phyloP scores from a whole-genome alignment of 2,113 vertebrate species.

The Chaetodon auriga region DNA sequence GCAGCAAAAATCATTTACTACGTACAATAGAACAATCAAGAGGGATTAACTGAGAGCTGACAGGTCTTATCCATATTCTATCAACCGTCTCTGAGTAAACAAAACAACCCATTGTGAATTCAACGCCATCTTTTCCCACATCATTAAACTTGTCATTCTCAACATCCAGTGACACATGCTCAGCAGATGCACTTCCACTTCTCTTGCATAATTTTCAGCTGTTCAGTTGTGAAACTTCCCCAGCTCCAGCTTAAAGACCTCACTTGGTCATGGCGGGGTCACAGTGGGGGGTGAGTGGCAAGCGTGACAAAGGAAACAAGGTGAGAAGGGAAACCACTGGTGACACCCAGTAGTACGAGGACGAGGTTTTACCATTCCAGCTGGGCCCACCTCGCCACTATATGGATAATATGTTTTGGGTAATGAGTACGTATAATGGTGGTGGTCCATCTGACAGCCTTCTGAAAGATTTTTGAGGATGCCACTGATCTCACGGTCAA shows the following conservation, averaged over 20 bases:
- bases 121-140: not conserved
- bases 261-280: not conserved
- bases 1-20: not conserved
- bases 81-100: slow-evolving; percentile 1
- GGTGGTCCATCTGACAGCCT: too few species aligned
- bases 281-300: not conserved
- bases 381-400: too few species aligned
- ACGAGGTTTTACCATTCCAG: not conserved
- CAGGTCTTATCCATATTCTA: slow-evolving; percentile 11
- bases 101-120: slow-evolving; percentile 12
- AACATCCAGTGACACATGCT: not conserved
- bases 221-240: slow-evolving; percentile 1
- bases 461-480: too few species aligned
- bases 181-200: not conserved
- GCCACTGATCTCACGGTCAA: slow-evolving; percentile 24
- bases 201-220: slow-evolving; percentile 16
- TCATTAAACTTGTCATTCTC: slow-evolving; percentile 6
- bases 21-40: not conserved
- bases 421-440: too few species aligned
- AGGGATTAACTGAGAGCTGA: not conserved
- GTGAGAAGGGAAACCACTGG: not conserved
- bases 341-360: not conserved
- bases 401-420: too few species aligned
- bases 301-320: not conserved
- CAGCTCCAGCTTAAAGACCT: not conserved